Base-by-base conservation (phyloP, 2,113 vertebrate genomes). In the Anarhynchus alexandrinus region DNA sequence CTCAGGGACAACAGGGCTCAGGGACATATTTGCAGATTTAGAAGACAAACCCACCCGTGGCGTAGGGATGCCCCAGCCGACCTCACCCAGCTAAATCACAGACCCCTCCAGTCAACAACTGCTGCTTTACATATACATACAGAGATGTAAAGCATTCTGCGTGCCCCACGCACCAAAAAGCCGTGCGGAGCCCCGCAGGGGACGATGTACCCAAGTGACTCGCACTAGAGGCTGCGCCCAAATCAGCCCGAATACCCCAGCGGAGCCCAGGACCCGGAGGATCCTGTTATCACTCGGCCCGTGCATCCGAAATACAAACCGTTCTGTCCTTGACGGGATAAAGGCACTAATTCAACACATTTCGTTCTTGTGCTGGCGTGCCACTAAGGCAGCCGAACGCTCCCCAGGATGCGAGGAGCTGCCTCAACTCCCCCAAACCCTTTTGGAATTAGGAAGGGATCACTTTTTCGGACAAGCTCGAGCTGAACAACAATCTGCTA, bases 171-270 rank as follows among this genome's bases (percentile, higher is more conserved):
- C 22, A 4, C 26, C 25, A 21, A 15, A 67, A 42, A 17, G 22
- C 40, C 86, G 4, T 1, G 5, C 43, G 3, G 59, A 52, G 43
- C 18, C 29, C 32, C 34, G 4, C 34, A 5, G 58, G 2, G 45
- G 34, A 11, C 29, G 5, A 2, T 3, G 40, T 14, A n/a, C 58
- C 64, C 9, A 7, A 40, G 55, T 4, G 58, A 3, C 13, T 3
- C 27, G 2, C 5, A 3, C 5, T 18, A 2, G 10, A 40, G n/a
- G 4, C 47, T 4, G 38, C 3, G 6, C 36, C 13, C 54, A 32
- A 20, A 20, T 29, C 3, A 0, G 4, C 27, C 1, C 71, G 26
- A 13, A 3, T 0, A 6, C 0, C 5, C 55, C 78, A 69, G 51
- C 29, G 36, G 19, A 26, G 5, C 57, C 66, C 86, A 23, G 1